These are phyloP conservation scores for Halcyon chelicuti DNA, from an alignment of 2,797 vertebrate genomes.

Conservation along the genomic window DNA sequence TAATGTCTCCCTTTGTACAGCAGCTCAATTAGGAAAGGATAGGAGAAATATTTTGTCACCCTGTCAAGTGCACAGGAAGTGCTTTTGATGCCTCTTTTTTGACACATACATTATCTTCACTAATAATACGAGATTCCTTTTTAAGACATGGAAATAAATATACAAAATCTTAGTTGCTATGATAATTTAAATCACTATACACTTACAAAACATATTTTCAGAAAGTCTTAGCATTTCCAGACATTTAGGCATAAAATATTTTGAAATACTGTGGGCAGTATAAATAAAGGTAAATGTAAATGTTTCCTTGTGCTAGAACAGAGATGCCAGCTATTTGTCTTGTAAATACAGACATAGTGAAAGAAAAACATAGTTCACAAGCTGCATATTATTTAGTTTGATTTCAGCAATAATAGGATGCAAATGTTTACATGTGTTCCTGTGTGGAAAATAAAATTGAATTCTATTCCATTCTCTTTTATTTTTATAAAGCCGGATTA, in stretches of 20 bases:
- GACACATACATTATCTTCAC: slow-evolving; percentile 83
- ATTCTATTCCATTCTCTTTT: slow-evolving; percentile 3
- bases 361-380: slow-evolving; percentile 33
- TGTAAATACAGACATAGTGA: slow-evolving; percentile 7
- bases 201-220: slow-evolving; percentile 34
- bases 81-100: slow-evolving; percentile 85
- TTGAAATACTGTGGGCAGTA: slow-evolving; percentile 45
- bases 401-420: slow-evolving; percentile 39
- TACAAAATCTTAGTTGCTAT: slow-evolving; percentile 67
- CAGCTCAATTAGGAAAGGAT: slow-evolving; percentile 91
- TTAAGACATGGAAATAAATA: slow-evolving; percentile 75
- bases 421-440: background rate
- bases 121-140: slow-evolving; percentile 78
- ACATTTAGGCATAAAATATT: slow-evolving; percentile 61
- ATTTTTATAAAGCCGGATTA: slow-evolving; percentile 37
- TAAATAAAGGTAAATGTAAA: slow-evolving; percentile 52
- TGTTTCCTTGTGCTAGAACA: background rate
- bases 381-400: slow-evolving; percentile 15
- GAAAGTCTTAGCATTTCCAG: slow-evolving; percentile 29
- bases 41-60: slow-evolving; percentile 98
- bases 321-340: slow-evolving; percentile 9
- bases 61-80: slow-evolving; percentile 90
- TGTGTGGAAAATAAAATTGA: background rate
- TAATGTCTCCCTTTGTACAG: slow-evolving; percentile 87
- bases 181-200: slow-evolving; percentile 60